phyloP scores from a whole-genome alignment of 1,140 invertebrate genomes.

The Drosophila prosaltans region DNA sequence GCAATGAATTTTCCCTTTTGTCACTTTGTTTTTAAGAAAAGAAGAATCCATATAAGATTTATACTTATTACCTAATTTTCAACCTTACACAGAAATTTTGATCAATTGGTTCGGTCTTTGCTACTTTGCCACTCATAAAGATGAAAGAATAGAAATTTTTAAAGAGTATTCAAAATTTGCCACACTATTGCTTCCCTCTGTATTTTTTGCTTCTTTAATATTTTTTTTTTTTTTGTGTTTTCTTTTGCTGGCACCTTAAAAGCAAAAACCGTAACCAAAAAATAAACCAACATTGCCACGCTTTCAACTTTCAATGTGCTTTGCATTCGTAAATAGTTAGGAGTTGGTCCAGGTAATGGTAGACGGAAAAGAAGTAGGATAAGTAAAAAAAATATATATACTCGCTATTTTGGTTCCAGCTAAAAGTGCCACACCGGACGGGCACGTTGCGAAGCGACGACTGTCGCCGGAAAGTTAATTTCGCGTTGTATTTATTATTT shows the following conservation, averaged over 20 bases:
- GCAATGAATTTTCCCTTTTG: too few relatives aligned
- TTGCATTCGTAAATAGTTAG: conserved; percentile 74
- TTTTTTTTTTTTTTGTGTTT: not conserved
- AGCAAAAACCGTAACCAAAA: conserved; percentile 62
- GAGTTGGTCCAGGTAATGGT: conserved; percentile 43
- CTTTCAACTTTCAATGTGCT: conserved; percentile 73
- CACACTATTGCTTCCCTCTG: not conserved
- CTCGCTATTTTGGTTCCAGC: conserved; percentile 10
- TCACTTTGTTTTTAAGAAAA: too few relatives aligned
- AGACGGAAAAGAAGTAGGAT: conserved; percentile 2
- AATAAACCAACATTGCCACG: conserved; percentile 53
- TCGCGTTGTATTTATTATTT: conserved; percentile 75
- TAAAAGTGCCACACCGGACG: conserved; percentile 24
- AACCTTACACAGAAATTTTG: too few relatives aligned
- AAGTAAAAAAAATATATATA: not conserved
- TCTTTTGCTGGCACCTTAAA: conserved; percentile 50
- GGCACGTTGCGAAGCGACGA: conserved; percentile 50
- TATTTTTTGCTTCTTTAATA: not conserved
- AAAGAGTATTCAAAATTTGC: not conserved
- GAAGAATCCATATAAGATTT: too few relatives aligned
- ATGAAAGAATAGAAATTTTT: too few relatives aligned
- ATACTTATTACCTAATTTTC: too few relatives aligned
- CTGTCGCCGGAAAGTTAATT: conserved; percentile 72
- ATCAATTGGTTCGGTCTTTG: too few relatives aligned
- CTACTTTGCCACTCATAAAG: too few relatives aligned